phyloP scores from a whole-genome alignment of 2,797 vertebrate species.

The Danionella dracula region DNA sequence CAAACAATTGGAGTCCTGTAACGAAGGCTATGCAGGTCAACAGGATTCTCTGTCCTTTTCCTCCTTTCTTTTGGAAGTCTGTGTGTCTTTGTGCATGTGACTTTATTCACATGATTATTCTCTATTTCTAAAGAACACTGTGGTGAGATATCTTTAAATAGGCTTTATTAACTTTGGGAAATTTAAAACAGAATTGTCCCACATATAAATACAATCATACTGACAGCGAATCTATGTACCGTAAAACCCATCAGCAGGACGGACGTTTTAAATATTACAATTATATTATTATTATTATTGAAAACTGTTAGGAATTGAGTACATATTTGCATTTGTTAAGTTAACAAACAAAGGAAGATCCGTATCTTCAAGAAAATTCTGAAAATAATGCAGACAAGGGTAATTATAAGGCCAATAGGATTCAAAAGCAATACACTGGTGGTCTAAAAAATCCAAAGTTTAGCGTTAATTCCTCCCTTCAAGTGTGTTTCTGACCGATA shows the following conservation, averaged over 20 bases:
- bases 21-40: too few species aligned
- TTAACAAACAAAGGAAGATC: slow-evolving; percentile 26
- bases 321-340: slow-evolving; percentile 40
- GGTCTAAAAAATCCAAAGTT: slow-evolving; percentile 17
- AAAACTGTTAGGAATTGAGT: slow-evolving; percentile 30
- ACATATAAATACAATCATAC: slow-evolving; percentile 47
- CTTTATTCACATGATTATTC: neutral
- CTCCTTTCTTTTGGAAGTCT: too few species aligned
- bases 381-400: slow-evolving; percentile 27
- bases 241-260: slow-evolving; percentile 29
- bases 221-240: slow-evolving; percentile 30
- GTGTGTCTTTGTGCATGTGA: too few species aligned
- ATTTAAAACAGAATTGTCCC: slow-evolving; percentile 31
- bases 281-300: slow-evolving; percentile 19
- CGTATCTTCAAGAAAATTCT: slow-evolving; percentile 23
- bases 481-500: slow-evolving; percentile 44
- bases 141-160: slow-evolving; percentile 26
- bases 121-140: slow-evolving; percentile 12
- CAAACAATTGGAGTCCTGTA: too few species aligned
- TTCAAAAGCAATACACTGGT: slow-evolving; percentile 34
- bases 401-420: slow-evolving; percentile 29
- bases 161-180: slow-evolving; percentile 42
- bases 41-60: too few species aligned
- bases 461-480: slow-evolving; percentile 27
- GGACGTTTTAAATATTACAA: slow-evolving; percentile 35